A percentile compares a stretch with the other conserved stretches of the same genome.
Conservation (phyloP, 2,888 invertebrate genomes). For the Phorcus lineatus region DNA sequence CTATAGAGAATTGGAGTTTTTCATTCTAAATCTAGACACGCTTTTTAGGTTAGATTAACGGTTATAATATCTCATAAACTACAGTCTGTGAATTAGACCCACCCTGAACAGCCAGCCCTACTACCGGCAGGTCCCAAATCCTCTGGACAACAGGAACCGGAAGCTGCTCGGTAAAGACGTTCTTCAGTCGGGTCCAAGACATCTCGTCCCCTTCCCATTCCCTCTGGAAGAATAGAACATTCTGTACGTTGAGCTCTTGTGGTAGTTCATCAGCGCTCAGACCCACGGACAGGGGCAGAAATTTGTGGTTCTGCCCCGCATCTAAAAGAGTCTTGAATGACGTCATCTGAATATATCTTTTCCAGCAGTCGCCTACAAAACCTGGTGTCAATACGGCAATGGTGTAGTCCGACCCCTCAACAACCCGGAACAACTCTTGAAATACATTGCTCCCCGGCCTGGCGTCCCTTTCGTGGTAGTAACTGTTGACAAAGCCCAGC, state of each 20-base stretch:
- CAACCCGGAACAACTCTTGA: slow-evolving; percentile 35
- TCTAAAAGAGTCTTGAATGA: slow-evolving; percentile 29
- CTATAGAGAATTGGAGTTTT: too few species aligned
- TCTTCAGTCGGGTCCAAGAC: slow-evolving; percentile 29
- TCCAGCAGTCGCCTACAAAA: slow-evolving; percentile 38
- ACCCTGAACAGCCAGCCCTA: neutral
- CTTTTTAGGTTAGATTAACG: too few species aligned
- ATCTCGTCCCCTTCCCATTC: slow-evolving; percentile 31
- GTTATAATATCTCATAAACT: too few species aligned
- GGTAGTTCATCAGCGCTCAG: slow-evolving; percentile 29
- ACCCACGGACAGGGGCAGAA: slow-evolving; percentile 34
- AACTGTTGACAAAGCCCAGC: slow-evolving; percentile 36
- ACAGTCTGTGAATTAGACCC: neutral
- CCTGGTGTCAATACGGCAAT: slow-evolving; percentile 39
- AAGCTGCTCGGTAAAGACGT: neutral
- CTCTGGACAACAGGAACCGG: neutral
- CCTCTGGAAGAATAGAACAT: slow-evolving; percentile 26
- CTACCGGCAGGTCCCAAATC: neutral
- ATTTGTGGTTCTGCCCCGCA: neutral
- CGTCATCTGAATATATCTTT: slow-evolving; percentile 30
- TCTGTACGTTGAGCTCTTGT: neutral
- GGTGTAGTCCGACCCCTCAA: slow-evolving; percentile 34
- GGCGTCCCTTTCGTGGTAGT: slow-evolving; percentile 41
- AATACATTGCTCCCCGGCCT: slow-evolving; percentile 20
- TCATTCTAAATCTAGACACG: too few species aligned